Evolutionary conservation across 30 jellyfish, hydroid and myxozoan genomes (phyloP), one percentile per base, ranked within the genome.

Genomic region (Catostylus mosaicus): DNA sequence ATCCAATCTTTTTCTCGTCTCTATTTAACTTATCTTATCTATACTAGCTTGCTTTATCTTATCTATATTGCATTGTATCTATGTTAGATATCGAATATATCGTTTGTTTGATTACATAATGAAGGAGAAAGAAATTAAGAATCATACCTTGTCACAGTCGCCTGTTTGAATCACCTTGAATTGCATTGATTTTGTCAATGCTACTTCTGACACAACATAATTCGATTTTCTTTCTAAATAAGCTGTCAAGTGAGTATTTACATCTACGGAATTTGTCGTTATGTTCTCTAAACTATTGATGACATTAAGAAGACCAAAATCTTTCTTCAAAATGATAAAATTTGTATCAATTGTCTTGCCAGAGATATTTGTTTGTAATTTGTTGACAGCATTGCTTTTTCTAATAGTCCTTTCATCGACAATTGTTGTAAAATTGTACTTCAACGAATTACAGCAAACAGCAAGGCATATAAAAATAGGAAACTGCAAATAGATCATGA

Each of bases 351-450:
- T 1, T 6, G 35, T 23, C 32, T 20, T 23, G 6, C 11, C 29
- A 3, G 45, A 31, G 37, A n/a, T 29, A 18, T 35, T 61, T 7
- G 16, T 20, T 23, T 26, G 74, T 6, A 61, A 0, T 1, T 10
- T 3, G 1, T 35, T 20, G 20, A 20, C 37, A 23, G 5, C 23
- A 4, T 12, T 16, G 74, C 32, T 35, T 20, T 4, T 2, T 29
- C 29, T 61, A 0, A 9, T 20, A 26, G 14, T 20, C 20, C 47
- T 29, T 61, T 12, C 1, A 29, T 61, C 29, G 3, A 61, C 74
- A 16, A 61, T 61, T 29, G 74, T 61, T 61, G 74, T 61, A 61
- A 61, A 24, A 23, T 61, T 61, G 74, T 61, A 61, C 37, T 8
- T 35, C 0, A 35, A 61, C 2, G 74, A 10, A 14, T 16, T 18